Evolutionary conservation across 2,888 invertebrate species (phyloP), one percentile per base, ranked within the genome.

Genomic region (Lepidocyrtoides sp.): DNA sequence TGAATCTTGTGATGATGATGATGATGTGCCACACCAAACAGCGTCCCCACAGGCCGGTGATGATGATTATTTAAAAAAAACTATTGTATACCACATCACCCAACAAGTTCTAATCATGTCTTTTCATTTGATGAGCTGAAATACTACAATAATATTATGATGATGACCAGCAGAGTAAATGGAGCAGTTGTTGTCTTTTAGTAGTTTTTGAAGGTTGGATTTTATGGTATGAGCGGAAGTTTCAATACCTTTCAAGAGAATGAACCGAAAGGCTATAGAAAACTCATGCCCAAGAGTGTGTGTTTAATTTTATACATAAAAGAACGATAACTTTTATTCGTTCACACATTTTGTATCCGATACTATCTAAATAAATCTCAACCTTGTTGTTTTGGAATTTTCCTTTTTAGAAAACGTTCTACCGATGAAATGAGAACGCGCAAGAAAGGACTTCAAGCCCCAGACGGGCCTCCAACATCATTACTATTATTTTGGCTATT

Each of bases 401-500:
- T 54, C 26, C 77, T 77, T 77, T 77, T 41, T 36, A 88, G 81
- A 88, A 88, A 63, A 88, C 66, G 32, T 41, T 54, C 54, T 44
- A 93, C 91, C 91, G 92, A 93, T 93, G 93, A 92, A 92, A 93
- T 93, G 93, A 93, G 91, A 93, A 92, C 92, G 87, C 89, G 92
- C 85, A 90, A 92, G 93, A 92, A 87, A 86, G 92, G 91, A 91
- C 90, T 88, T 54, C 88, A 77, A 51, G 82, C 84, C 83, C 83
- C 79, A 36, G 48, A 69, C 17, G 63, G 86, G 89, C 66, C 63
- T 54, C 77, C 77, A 54, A 51, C 51, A 54, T 77, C 77, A 77
- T 54, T 77, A 54, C 17, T 77, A 51, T 32, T 77, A 32, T 60
- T 91, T 44, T 91, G 77, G 85, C 81, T 89, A 79, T 82, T 83